Base-by-base conservation (phyloP, 37 sponge, comb jelly and placozoan genomes). In the Oscarella lobularis region DNA sequence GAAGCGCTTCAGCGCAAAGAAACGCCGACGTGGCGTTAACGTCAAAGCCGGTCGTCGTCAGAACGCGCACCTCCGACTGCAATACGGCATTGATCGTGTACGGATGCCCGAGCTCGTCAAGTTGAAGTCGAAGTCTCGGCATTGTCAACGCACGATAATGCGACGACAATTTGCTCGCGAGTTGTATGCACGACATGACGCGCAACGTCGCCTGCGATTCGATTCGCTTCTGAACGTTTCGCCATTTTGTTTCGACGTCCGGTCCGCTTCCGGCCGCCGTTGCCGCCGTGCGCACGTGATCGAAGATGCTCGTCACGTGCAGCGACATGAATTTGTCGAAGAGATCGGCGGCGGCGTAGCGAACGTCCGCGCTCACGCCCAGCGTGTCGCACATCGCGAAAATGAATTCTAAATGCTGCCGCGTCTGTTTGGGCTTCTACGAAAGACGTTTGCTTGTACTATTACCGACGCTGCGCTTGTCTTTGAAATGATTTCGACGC, bases 21-120 rank as follows among this genome's bases (percentile, higher is more conserved):
- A 83, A 65, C 2, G 89, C 84, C 1, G 86, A 85, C n/a, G 77
- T 76, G 3, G 55, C 20, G 1, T 48, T 9, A 27, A 92, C 84
- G 39, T 68, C 65, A 81, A 76, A 92, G 30, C 81, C 48, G 0
- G 88, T 77, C 1, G 93, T 92, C 34, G 80, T 88, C 6, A 92
- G 77, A 14, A 92, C 78, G 9, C 93, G 72, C 20, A 92, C 80
- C 73, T 92, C 93, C n/a, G 93, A 92, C 72, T 92, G 93, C 2
- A 88, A 77, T 6, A 92, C 39, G 38, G 86, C 85, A 40, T 75
- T 39, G n/a, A 80, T n/a, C 27, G 89, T 84, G 67, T 88, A 92
- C 33, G 86, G 86, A 77, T 77, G 85, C 0, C 93, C 93, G 38
- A 75, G 81, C 1, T 70, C 38, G 2, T 83, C 71, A 2, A 92